These are phyloP conservation scores for Zoanthus sansibaricus DNA, from an alignment of 92 coral and sea anemone species.

Conservation along the genomic window DNA sequence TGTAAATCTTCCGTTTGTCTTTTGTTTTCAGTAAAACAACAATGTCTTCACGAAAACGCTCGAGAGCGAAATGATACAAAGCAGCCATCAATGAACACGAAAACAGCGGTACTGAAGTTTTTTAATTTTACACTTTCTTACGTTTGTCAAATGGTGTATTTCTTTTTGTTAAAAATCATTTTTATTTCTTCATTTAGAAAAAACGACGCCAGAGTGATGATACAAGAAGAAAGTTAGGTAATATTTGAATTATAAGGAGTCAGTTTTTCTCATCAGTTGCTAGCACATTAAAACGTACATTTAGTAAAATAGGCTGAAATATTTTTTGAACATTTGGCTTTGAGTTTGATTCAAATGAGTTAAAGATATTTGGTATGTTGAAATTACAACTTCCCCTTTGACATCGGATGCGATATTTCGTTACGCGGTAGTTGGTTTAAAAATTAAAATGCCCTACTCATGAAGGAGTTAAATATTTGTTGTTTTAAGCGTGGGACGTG, in stretches of 20 bases:
- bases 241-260: neutral
- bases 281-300: too few species aligned
- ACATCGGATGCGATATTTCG: too few species aligned
- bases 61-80: neutral
- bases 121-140: neutral
- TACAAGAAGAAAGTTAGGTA: slow-evolving; percentile 23
- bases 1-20: slow-evolving; percentile 43
- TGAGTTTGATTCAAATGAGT: too few species aligned
- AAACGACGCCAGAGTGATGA: slow-evolving; percentile 14
- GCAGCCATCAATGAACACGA: slow-evolving; percentile 24
- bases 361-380: too few species aligned
- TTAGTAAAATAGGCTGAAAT: too few species aligned
- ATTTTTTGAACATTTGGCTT: too few species aligned
- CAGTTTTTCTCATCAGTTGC: neutral
- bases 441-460: too few species aligned
- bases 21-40: slow-evolving; percentile 56
- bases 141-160: neutral
- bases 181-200: slow-evolving; percentile 14
- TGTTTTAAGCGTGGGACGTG: too few species aligned
- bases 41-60: slow-evolving; percentile 25
- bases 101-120: neutral
- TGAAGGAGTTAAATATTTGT: too few species aligned
- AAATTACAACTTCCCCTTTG: too few species aligned
- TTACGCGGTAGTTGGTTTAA: too few species aligned
- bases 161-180: neutral